These are phyloP conservation scores for Calidris pugnax DNA, from an alignment of 2,113 vertebrate species.

Conservation along the genomic window DNA sequence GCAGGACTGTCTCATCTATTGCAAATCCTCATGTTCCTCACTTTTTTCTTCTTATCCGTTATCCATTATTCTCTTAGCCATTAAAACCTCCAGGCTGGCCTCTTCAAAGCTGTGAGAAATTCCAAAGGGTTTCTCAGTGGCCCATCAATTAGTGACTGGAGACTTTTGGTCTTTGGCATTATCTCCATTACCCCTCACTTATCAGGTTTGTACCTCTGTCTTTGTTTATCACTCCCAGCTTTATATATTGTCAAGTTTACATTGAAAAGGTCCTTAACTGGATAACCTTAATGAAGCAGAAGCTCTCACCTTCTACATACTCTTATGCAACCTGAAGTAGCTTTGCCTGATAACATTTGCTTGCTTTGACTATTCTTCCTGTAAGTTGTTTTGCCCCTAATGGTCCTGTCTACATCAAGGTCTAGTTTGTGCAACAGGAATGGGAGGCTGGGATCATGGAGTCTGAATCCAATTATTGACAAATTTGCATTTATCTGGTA, in stretches of 20 bases:
- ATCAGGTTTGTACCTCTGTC: neutral
- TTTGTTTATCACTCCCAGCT: neutral
- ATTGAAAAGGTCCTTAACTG: neutral
- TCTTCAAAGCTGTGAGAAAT: neutral
- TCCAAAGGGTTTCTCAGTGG: neutral
- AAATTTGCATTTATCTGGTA: neutral
- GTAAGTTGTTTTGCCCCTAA: neutral
- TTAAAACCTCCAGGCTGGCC: neutral
- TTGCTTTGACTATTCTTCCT: neutral
- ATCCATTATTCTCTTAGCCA: neutral
- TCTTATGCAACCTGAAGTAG: neutral
- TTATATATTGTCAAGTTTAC: neutral
- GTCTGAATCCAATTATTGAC: neutral
- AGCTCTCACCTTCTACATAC: neutral
- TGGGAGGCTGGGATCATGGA: neutral
- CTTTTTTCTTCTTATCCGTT: neutral
- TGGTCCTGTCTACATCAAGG: neutral
- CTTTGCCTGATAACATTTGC: neutral
- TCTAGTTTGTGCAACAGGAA: neutral
- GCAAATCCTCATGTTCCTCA: neutral
- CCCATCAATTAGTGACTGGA: neutral
- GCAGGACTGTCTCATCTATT: neutral
- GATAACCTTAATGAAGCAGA: neutral
- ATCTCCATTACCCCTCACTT: neutral
- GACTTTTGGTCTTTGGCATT: neutral